phyloP scores from a whole-genome alignment of 2,797 vertebrate species.

The Bradypodion pumilum region DNA sequence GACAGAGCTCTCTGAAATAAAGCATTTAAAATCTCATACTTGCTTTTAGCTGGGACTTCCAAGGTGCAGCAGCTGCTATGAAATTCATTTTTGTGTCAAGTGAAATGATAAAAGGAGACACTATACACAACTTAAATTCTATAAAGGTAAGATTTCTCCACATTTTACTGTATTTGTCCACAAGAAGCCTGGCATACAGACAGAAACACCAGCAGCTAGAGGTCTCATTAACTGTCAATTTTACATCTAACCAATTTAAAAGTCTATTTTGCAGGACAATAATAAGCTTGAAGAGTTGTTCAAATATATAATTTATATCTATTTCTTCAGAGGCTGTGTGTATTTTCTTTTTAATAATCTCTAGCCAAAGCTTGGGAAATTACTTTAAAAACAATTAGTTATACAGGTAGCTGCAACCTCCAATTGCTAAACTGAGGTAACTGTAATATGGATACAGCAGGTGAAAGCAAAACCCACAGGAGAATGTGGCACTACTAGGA shows the following conservation, averaged over 20 bases:
- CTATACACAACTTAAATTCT: not conserved
- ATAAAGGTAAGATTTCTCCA: not conserved
- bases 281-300: not conserved
- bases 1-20: slow-evolving; percentile 42
- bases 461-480: too few species aligned
- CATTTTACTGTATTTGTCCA: slow-evolving; percentile 28
- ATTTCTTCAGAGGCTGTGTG: not conserved
- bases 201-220: not conserved
- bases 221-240: slow-evolving; percentile 11
- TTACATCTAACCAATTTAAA: not conserved
- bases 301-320: not conserved
- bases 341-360: not conserved
- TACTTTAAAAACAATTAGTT: too few species aligned
- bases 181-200: not conserved
- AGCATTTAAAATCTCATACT: slow-evolving; percentile 31
- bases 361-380: too few species aligned
- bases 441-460: too few species aligned
- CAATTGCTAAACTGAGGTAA: too few species aligned
- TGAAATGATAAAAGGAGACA: slow-evolving; percentile 48
- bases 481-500: too few species aligned
- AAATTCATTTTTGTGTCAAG: slow-evolving; percentile 44
- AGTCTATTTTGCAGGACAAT: not conserved
- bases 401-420: too few species aligned
- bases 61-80: slow-evolving; percentile 5
- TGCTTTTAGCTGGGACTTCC: slow-evolving; percentile 37